Evolutionary conservation across 2,113 vertebrate species (phyloP), one percentile per base, ranked within the genome.

Genomic region (Numenius arquata): DNA sequence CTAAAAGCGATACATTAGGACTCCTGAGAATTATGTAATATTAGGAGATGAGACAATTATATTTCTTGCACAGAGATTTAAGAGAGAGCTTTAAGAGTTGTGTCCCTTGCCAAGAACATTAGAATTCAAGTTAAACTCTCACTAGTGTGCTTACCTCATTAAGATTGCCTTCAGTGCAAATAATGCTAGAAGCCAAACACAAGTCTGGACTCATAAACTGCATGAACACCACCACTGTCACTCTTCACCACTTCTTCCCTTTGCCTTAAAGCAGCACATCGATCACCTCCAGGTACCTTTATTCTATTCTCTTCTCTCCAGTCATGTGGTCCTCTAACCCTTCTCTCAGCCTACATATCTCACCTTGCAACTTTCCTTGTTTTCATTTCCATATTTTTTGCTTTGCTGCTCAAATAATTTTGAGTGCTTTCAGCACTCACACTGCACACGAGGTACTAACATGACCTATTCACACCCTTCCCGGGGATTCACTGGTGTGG

Each of bases 181-280:
- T 75, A 84, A 80, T 40, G 71, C 80, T 71, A 79, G 43, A 89
- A 87, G 92, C 68, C 95, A 96, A 95, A 88, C 47, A 75, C 95
- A 95, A 90, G 89, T 50, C 73, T 71, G 61, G 65, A 93, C 96
- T 89, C 84, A 68, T 41, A 45, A 91, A 89, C 21, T 53, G 71
- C 58, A 70, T 8, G 16, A 94, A 84, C 25, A 63, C 88, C 73
- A 85, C 25, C 1, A 0, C 48, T 92, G 53, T 62, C 58, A 47
- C 77, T 59, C n/a, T 61, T 93, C 81, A 15, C 52, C 21, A 38
- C 22, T 55, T 89, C 53, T 88, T 52, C 66, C 53, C 41, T 85
- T 63, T 92, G 55, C 75, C 68, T 83, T 83, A 79, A 72, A 90
- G 52, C 61, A 47, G 56, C 79, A 76, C 13, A 65, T 0, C 63